Evolutionary conservation across 2,888 invertebrate species (phyloP), one percentile per base, ranked within the genome.

Genomic region (Meandrusa payeni): DNA sequence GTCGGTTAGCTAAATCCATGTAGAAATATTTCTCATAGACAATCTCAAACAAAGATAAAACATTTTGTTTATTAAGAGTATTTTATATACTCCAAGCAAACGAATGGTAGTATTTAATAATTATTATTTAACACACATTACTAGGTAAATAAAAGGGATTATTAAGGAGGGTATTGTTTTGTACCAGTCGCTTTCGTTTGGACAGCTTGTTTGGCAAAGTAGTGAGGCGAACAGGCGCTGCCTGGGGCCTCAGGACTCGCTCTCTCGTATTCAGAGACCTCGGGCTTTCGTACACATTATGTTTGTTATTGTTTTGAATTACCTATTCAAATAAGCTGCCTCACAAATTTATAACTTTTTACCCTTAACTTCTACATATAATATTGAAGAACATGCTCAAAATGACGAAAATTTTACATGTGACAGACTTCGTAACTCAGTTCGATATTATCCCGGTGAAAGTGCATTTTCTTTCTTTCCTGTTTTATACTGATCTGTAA

Each of bases 291-390:
- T 62, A 64, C 54, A 70, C 64, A 71, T 65, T 76, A 69, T 72
- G 74, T 74, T 73, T 76, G 76, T 76, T 78, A 76, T 77, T 77
- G 75, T 75, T 76, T 71, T 71, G 73, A 72, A 74, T 76, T 76
- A 77, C 74, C 64, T 62, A 64, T 65, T 65, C 63, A 73, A 76
- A 74, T 67, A 72, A 63, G 72, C 69, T 66, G 62, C 61, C 62
- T 68, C 68, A 77, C 77, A 75, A 73, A 77, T 77, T 70, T 53
- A 51, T 54, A 76, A 78, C 68, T 73, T 77, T 70, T 56, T 61
- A 54, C 59, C 63, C 64, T 55, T 63, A 69, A 75, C 69, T 67
- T 72, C 69, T 69, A 67, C 64, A 67, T 64, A 42, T 48, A 48
- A 49, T 45, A 46, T 63, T 66, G 23, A 29, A 19, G n/a, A 22